Conservation (phyloP, 2,113 vertebrate genomes). For the Oreotragus oreotragus region DNA sequence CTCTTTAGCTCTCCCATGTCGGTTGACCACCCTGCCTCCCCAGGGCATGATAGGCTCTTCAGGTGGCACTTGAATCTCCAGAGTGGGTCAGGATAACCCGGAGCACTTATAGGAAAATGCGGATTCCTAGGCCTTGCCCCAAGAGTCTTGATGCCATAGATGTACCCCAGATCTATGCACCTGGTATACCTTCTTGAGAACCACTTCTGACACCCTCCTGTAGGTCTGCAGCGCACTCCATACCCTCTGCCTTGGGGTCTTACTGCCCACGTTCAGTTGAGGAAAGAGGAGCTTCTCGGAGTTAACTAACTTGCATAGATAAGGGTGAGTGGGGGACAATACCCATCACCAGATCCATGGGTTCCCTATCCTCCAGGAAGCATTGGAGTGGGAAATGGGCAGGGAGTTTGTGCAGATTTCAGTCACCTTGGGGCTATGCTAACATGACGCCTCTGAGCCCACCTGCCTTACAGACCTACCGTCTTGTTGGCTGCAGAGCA, state of each 20-base stretch:
- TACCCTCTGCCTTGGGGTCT: not conserved
- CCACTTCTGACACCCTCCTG: not conserved
- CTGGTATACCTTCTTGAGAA: not conserved
- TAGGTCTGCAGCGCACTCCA: not conserved
- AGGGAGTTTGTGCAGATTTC: not conserved
- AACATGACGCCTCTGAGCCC: not conserved
- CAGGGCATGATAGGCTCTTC: not conserved
- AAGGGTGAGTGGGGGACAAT: not conserved
- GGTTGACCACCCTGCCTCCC: not conserved
- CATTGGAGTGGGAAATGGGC: fast-evolving
- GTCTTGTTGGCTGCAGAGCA: not conserved
- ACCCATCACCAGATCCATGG: fast-evolving
- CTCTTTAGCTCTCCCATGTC: not conserved
- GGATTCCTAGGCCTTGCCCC: not conserved
- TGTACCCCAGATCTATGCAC: not conserved
- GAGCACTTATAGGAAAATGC: not conserved
- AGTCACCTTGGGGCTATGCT: not conserved
- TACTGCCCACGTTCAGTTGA: not conserved
- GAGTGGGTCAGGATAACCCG: not conserved
- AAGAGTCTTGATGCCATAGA: not conserved
- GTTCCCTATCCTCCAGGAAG: not conserved
- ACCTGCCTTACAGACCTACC: not conserved
- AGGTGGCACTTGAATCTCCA: not conserved
- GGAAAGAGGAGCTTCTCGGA: not conserved
- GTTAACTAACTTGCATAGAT: not conserved